These are phyloP conservation scores for Parus major DNA, from an alignment of 2,113 vertebrate genomes.

Conservation along the genomic window DNA sequence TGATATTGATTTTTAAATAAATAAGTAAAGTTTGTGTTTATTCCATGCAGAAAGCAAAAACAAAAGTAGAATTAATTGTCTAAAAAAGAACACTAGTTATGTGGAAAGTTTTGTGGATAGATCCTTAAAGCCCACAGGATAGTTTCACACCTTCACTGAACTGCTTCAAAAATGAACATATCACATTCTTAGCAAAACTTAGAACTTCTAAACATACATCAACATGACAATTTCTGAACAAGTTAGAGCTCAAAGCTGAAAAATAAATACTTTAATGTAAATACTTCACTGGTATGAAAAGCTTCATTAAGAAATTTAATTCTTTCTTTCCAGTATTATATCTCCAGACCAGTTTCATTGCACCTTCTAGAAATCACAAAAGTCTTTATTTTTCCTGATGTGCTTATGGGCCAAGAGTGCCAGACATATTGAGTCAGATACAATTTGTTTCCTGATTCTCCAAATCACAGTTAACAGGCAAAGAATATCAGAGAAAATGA, in stretches of 20 bases:
- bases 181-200: background rate
- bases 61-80: conserved; percentile 26
- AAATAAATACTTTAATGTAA: background rate
- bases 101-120: background rate
- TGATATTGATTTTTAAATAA: conserved; percentile 69
- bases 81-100: background rate
- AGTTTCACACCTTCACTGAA: background rate
- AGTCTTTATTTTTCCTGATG: background rate
- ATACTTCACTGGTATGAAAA: background rate
- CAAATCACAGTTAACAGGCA: background rate
- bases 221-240: background rate
- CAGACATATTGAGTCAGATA: background rate
- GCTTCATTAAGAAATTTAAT: background rate
- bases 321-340: background rate
- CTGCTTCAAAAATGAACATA: background rate
- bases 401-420: background rate
- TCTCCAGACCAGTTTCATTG: background rate
- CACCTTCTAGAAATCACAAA: background rate
- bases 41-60: background rate
- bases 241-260: background rate
- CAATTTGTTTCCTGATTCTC: background rate
- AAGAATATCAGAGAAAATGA: background rate
- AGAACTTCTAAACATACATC: background rate
- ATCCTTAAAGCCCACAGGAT: background rate
- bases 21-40: conserved; percentile 45